A percentile compares a stretch with the other conserved stretches of the same genome.
These are phyloP conservation scores for Panzeria rudis DNA, from an alignment of 2,888 invertebrate species.

Conservation along the genomic window DNA sequence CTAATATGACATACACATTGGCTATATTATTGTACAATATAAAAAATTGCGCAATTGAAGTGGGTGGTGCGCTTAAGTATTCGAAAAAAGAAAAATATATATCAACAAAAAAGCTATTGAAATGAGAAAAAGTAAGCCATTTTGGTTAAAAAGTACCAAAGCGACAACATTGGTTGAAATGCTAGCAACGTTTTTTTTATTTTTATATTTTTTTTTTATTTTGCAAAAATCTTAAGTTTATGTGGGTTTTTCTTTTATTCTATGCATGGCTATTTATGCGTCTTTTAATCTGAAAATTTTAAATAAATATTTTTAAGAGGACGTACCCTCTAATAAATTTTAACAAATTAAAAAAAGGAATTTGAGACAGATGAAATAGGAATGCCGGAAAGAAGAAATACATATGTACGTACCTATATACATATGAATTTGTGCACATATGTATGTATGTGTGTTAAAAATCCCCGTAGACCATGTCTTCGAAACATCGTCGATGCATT, in stretches of 20 bases:
- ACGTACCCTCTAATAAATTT: conserved; percentile 41
- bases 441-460: not conserved
- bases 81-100: too few relatives aligned
- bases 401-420: not conserved
- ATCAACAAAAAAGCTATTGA: too few relatives aligned
- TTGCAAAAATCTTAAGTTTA: conserved; percentile 33
- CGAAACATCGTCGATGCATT: too few relatives aligned
- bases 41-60: too few relatives aligned
- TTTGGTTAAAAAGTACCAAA: too few relatives aligned
- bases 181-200: conserved; percentile 17
- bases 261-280: not conserved
- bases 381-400: not conserved
- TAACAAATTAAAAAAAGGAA: conserved; percentile 52
- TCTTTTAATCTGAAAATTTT: conserved; percentile 17
- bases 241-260: conserved; percentile 31
- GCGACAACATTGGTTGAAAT: conserved; percentile 44
- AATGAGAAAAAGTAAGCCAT: too few relatives aligned
- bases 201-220: conserved; percentile 33
- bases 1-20: too few relatives aligned
- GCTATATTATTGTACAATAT: too few relatives aligned
- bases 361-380: conserved; percentile 24
- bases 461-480: too few relatives aligned
- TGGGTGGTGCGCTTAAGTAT: too few relatives aligned
- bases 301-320: conserved; percentile 47
- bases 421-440: too few relatives aligned